Base-by-base conservation (phyloP, 2,888 invertebrate genomes). In the Temnothorax ravouxi region DNA sequence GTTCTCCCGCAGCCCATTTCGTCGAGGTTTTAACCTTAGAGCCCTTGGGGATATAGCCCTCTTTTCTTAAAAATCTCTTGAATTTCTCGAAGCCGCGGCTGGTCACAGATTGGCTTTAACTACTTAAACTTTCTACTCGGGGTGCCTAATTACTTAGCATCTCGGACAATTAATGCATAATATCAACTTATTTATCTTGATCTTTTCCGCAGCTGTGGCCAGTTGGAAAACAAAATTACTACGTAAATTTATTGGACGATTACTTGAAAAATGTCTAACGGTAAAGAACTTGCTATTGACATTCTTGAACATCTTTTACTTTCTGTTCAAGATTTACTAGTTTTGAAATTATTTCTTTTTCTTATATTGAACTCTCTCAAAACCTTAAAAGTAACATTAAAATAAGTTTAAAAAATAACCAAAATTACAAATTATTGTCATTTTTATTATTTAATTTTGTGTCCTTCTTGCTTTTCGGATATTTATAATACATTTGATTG, bases 21-120 rank as follows among this genome's bases (percentile, higher is more conserved):
- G 11, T 5, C n/a, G 29, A 81, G 74, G 52, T 80, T 84, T 47
- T 64, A 80, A 72, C 47, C 72, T 38, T 13, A 25, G 29, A 59
- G 72, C 47, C 74, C 47, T 80, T 59, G 72, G 54, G 38, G 25
- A 80, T 79, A 47, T 59, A 38, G 18, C 13, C 21, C 56, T 79
- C 71, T 59, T 72, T 80, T 38, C 79, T 72, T 50, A 72, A 72
- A 72, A 80, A 47, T 80, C 72, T 25, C 38, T 47, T 47, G 44
- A 79, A 79, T 72, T 59, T 79, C 72, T 59, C 25, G 13, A 71
- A 71, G 34, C 59, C 13, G 21, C n/a, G 72, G n/a, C 54, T 29
- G 54, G 11, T 77, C 44, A 47, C 11, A 71, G 34, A 56, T 56
- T 71, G 71, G 47, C 25, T 72, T 72, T 47, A 80, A 72, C 56